A percentile compares a stretch with the other conserved stretches of the same genome.
These are phyloP conservation scores for Thripadectes ignobilis DNA, from an alignment of 2,797 vertebrate genomes.

Conservation along the genomic window DNA sequence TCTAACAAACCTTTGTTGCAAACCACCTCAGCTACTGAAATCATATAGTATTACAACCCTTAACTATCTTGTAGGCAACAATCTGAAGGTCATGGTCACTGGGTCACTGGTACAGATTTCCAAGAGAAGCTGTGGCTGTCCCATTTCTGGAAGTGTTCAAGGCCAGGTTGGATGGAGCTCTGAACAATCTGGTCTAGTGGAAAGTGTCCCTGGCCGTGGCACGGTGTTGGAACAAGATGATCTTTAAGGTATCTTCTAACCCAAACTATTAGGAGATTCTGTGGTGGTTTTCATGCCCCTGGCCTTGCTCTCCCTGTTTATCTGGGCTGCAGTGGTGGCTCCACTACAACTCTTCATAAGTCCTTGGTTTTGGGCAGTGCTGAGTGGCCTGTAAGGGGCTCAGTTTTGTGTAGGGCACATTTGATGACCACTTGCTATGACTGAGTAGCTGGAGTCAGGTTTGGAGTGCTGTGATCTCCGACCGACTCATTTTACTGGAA, in stretches of 20 bases:
- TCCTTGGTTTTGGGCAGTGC: neutral
- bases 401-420: fast-evolving
- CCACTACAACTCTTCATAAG: neutral
- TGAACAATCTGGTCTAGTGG: neutral
- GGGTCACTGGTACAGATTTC: neutral
- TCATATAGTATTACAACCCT: fast-evolving
- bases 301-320: neutral
- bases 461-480: neutral
- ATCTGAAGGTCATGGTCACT: fast-evolving
- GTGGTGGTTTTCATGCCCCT: neutral
- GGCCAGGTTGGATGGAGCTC: neutral
- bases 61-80: neutral
- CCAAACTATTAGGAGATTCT: neutral
- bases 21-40: neutral
- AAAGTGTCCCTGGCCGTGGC: neutral
- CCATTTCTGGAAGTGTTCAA: neutral
- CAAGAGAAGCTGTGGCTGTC: neutral
- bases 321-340: neutral
- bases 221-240: fast-evolving
- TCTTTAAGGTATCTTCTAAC: neutral
- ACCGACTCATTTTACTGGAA: fast-evolving
- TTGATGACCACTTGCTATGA: neutral
- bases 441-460: fast-evolving
- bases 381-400: neutral
- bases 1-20: neutral